A percentile compares a stretch with the other conserved stretches of the same genome.
phyloP scores from a whole-genome alignment of 1,140 invertebrate species.

The Papilio helenus region DNA sequence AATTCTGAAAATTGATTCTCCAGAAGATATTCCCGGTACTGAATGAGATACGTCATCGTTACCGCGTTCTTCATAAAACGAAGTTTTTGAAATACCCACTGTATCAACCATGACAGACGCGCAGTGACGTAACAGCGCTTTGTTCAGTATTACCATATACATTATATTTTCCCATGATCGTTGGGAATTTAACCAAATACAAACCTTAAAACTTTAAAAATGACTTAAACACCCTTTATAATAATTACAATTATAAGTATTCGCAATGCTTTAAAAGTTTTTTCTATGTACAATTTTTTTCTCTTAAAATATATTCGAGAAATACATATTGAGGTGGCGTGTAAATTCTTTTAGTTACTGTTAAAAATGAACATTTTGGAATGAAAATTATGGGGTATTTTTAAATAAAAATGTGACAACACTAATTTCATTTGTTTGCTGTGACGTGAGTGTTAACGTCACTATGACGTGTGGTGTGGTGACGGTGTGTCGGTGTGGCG shows the following conservation, averaged over 20 bases:
- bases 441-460: constrained; percentile 50
- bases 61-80: background rate
- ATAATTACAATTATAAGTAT: too few species aligned
- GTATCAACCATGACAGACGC: background rate
- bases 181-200: background rate
- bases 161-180: background rate
- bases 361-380: background rate
- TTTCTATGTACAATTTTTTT: too few species aligned
- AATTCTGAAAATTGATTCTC: constrained; percentile 14
- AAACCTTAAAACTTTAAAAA: background rate
- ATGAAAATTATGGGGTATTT: background rate
- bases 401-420: constrained; percentile 4
- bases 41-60: background rate
- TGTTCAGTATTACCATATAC: background rate
- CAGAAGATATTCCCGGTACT: constrained; percentile 1
- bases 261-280: too few species aligned
- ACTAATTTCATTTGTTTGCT: constrained; percentile 45
- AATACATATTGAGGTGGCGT: background rate
- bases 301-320: too few species aligned
- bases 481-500: background rate
- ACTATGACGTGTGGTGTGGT: constrained; percentile 52
- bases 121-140: background rate
- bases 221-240: too few species aligned
- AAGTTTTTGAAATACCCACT: constrained; percentile 10
- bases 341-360: background rate